These are phyloP conservation scores for Sinocyclocheilus grahami DNA, from an alignment of 2,113 vertebrate species.

Conservation along the genomic window DNA sequence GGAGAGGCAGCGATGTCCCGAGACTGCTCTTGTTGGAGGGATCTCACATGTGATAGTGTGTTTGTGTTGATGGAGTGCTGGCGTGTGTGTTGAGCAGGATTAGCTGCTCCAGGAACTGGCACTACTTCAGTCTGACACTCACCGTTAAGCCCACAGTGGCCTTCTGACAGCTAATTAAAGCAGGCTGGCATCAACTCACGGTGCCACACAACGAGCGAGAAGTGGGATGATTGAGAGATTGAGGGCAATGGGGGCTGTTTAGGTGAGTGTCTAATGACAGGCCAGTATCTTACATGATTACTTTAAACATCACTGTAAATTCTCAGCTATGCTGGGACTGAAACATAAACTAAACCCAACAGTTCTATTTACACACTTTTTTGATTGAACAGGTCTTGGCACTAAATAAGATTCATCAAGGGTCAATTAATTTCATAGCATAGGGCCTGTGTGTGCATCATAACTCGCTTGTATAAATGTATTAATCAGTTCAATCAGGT, in stretches of 20 bases:
- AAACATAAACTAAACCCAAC: neutral
- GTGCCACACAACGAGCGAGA: no score
- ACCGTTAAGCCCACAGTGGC: conserved; percentile 24
- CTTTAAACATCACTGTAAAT: neutral
- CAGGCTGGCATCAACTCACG: conserved; percentile 17
- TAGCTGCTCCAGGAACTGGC: neutral
- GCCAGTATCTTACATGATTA: neutral
- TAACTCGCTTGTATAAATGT: neutral
- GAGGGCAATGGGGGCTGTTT: neutral
- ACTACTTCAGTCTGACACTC: conserved; percentile 20
- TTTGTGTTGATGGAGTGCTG: neutral
- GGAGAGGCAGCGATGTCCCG: neutral
- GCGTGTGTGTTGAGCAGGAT: neutral
- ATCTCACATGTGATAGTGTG: neutral
- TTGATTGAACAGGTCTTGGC: neutral
- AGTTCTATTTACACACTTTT: neutral
- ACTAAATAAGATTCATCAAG: neutral
- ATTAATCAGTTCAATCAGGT: neutral
- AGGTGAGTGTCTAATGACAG: neutral
- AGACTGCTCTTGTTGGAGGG: neutral
- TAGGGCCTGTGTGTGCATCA: neutral
- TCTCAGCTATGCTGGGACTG: neutral
- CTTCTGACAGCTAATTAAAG: conserved; percentile 57
- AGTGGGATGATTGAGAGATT: conserved; percentile 6
- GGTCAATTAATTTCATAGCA: neutral